Conservation (phyloP, 2,797 vertebrate species). For the Allobates femoralis region DNA sequence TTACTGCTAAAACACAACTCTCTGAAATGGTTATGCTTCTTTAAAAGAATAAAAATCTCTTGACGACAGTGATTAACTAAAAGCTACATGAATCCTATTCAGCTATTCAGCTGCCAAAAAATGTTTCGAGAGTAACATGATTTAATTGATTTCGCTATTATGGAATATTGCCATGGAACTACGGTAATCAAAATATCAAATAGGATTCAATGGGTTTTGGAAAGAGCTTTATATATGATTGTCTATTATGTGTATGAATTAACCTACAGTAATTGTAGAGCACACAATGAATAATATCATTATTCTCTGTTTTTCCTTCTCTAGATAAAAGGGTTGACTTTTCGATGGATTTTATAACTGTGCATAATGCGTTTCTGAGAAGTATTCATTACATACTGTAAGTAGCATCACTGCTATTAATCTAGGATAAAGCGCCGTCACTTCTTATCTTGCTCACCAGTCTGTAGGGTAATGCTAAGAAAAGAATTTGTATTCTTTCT, state of each 20-base stretch:
- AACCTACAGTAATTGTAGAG: background rate
- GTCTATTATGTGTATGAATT: background rate
- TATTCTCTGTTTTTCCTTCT: background rate
- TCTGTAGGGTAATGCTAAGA: background rate
- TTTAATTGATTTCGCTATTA: background rate
- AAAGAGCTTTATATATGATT: background rate
- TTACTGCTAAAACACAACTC: background rate
- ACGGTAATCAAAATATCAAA: background rate
- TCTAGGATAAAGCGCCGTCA: background rate
- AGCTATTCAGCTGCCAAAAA: background rate
- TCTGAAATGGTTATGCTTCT: background rate
- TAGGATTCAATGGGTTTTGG: background rate
- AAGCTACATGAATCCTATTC: background rate
- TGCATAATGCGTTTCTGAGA: background rate
- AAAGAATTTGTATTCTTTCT: background rate
- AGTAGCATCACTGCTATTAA: background rate
- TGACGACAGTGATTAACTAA: background rate
- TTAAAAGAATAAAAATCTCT: conserved; percentile 7
- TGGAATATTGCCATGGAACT: background rate
- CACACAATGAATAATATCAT: background rate
- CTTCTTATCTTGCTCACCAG: background rate
- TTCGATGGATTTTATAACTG: background rate
- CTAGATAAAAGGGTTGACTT: background rate
- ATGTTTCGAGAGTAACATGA: background rate
- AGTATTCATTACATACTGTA: background rate